These are phyloP conservation scores for Lepidostoma basale DNA, from an alignment of 1,140 invertebrate species.

Conservation along the genomic window DNA sequence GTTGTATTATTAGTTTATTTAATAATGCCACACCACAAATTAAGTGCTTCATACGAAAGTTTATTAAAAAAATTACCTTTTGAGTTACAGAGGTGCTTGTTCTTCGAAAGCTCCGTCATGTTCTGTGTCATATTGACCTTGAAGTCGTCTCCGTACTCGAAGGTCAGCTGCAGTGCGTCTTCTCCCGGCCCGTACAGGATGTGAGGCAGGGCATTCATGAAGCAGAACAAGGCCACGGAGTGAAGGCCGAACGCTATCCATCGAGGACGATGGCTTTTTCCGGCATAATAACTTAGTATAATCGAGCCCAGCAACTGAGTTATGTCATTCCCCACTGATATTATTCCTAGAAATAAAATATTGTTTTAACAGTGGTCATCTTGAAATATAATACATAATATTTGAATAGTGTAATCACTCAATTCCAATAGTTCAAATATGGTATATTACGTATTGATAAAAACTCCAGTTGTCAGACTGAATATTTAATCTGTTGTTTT, in stretches of 20 bases:
- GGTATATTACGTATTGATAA: too few species aligned
- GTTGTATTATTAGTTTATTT: too few species aligned
- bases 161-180: constrained; percentile 69
- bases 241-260: constrained; percentile 76
- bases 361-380: neutral
- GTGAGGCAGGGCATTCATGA: constrained; percentile 74
- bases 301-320: constrained; percentile 65
- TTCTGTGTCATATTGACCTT: constrained; percentile 10
- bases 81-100: constrained; percentile 52
- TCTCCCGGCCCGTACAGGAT: constrained; percentile 75
- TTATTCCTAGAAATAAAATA: constrained; percentile 61
- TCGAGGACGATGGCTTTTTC: constrained; percentile 69
- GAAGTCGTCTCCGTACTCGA: constrained; percentile 62
- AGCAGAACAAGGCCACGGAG: constrained; percentile 71
- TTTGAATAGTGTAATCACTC: too few species aligned
- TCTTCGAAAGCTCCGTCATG: constrained; percentile 22
- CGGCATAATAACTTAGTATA: constrained; percentile 71
- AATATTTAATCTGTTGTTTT: too few species aligned
- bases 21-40: too few species aligned
- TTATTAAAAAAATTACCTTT: too few species aligned
- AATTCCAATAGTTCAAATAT: too few species aligned
- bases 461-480: too few species aligned
- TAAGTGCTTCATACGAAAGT: too few species aligned
- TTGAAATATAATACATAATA: too few species aligned
- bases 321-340: constrained; percentile 74